Base-by-base conservation (phyloP, 2,113 vertebrate species). In the Protomyctophum bolini region DNA sequence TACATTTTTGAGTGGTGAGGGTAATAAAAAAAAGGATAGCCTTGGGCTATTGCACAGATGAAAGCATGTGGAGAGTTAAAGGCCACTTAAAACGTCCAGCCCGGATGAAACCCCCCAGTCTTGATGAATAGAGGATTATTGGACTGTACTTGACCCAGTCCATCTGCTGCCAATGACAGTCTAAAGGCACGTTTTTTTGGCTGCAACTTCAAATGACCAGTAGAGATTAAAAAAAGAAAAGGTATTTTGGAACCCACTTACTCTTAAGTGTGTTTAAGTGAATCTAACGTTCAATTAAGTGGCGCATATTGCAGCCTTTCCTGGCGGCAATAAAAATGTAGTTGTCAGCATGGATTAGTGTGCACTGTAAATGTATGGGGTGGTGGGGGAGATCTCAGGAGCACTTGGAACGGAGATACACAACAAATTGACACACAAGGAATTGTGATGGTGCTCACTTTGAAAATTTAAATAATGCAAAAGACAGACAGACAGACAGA, bases 91-190 rank as follows among this genome's bases (percentile, higher is more conserved):
- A 84, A 73, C 77, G 72, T 72, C 80, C 77, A 61, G 58, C 65
- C 81, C 72, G 72, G 82, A 71, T 77, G 81, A 74, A 83, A 83
- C 75, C 77, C 75, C 54, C 52, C 77, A 57, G 74, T 73, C 76
- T 41, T 77, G 82, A 75, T 80, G 75, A 80, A 76, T 70, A 66
- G 78, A 68, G 82, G 82, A 87, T 89, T 86, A 79, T 77, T 85
- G 87, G 76, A 60, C 56, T 73, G 77, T 73, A 70, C 70, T 73
- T 86, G 88, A 90, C 79, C 77, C 64, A 3, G 57, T 89, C 80
- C 83, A 89, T 92, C 88, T 91, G 89, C 75, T 85, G 75, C 77
- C 77, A 63, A 73, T 82, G 86, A 88, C 87, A 86, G 74, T 63
- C 64, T 21, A 75, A 86, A 85, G 81, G 65, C 80, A 82, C 58